Base-by-base conservation (phyloP, 2,888 invertebrate species). In the Acleris laterana region DNA sequence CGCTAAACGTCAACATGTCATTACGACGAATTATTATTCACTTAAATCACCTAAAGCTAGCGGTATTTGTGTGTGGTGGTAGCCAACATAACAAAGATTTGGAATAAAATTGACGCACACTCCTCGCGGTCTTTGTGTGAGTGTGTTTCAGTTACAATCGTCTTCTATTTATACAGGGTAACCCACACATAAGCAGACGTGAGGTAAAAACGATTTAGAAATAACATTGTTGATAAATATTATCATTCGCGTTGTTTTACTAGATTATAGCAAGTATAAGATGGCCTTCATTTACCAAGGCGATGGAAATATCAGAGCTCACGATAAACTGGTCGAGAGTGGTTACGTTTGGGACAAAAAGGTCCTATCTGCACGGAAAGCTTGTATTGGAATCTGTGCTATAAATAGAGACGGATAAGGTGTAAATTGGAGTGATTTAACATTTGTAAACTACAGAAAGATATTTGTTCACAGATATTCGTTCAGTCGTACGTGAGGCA, bases 401-500 rank as follows among this genome's bases (percentile, higher is more conserved):
- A 4, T 13, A 38, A 9, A 13, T 3, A 1, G 1, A 38, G 4
- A 7, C 6, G 1, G 2, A 0, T 46, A 46, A 46, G 46, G 17
- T 46, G 5, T 46, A n/a, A n/a, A 46, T 46, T 46, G 6, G 46
- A 46, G 16, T 46, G 46, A 46, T 17, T 5, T 16, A 46, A 5
- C 0, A 46, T 46, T 13, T 7, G 6, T 46, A 2, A 46, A 6
- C 46, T 32, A 4, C 6, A n/a, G 46, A 5, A 6, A 46, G 38
- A 6, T n/a, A n/a, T 46, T 46, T 16, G n/a, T 46, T 46, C 17
- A 17, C 16, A 17, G 5, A 53, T 22, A 20, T 64, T 44, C 44
- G 51, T 28, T 81, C 81, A 90, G 88, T 91, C 79, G 89, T 77
- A 74, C 74, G 83, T 84, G 88, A 80, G 84, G 88, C 91, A 77